These are phyloP conservation scores for Nyctibius grandis DNA, from an alignment of 2,797 vertebrate species.

Conservation along the genomic window DNA sequence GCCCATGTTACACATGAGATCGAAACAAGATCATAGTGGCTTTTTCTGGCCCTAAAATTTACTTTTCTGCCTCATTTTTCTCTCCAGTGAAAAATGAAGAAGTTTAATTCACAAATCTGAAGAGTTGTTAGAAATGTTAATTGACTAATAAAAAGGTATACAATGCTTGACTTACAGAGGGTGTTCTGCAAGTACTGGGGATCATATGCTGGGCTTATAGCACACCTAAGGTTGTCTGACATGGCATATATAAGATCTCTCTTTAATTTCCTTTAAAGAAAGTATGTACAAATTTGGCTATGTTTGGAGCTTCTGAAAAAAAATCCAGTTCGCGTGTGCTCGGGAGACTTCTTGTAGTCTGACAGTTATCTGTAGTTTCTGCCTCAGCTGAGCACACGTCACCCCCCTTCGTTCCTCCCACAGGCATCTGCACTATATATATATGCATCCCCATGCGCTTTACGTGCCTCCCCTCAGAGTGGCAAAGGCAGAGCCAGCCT, in stretches of 20 bases:
- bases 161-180: not conserved
- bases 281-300: not conserved
- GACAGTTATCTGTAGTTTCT: slow-evolving; percentile 5
- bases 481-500: not conserved
- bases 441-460: not conserved
- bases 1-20: not conserved
- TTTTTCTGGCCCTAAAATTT: not conserved
- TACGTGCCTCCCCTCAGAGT: not conserved
- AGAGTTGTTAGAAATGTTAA: not conserved
- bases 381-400: not conserved
- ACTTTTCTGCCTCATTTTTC: not conserved
- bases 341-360: not conserved
- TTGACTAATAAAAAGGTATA: not conserved
- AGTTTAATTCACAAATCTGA: not conserved
- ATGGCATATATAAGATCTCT: not conserved
- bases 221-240: not conserved
- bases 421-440: slow-evolving; percentile 5
- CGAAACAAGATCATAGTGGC: not conserved
- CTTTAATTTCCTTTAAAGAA: not conserved
- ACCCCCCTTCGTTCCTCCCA: slow-evolving; percentile 4
- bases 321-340: not conserved
- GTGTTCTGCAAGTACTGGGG: not conserved
- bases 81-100: not conserved
- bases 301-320: not conserved
- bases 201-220: not conserved